These are phyloP conservation scores for Synergus laeviventris DNA, from an alignment of 2,888 invertebrate genomes.

Conservation along the genomic window DNA sequence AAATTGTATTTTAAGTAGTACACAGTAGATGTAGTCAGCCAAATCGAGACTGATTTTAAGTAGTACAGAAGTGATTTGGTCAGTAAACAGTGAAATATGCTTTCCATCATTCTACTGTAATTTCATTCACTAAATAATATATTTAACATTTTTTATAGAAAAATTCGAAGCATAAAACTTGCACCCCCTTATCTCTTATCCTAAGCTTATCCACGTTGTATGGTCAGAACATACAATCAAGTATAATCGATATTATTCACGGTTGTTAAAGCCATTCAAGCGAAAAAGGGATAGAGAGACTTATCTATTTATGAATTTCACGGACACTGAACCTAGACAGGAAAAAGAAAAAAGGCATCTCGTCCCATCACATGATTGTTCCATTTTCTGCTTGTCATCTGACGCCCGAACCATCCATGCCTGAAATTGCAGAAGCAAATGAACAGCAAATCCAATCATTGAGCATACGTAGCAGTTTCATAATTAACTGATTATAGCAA, in stretches of 20 bases:
- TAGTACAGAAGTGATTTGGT: neutral
- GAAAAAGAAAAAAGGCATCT: constrained; percentile 21
- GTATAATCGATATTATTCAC: constrained; percentile 28
- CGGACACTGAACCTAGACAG: constrained; percentile 37
- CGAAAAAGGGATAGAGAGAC: constrained; percentile 34
- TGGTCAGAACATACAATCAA: constrained; percentile 9
- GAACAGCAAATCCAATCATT: constrained; percentile 40
- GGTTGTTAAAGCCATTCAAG: constrained; percentile 33
- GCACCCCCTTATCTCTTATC: neutral
- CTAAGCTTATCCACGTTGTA: neutral
- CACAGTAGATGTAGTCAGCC: neutral
- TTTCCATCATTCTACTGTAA: neutral
- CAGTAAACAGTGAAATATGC: neutral
- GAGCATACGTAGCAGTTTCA: constrained; percentile 55
- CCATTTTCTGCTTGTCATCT: constrained; percentile 39
- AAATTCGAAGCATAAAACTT: neutral
- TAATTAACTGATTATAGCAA: constrained; percentile 61
- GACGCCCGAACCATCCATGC: constrained; percentile 29
- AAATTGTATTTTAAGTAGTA: neutral
- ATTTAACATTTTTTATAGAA: neutral
- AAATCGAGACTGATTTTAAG: neutral
- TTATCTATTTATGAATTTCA: constrained; percentile 40
- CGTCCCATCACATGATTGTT: constrained; percentile 37
- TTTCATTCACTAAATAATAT: neutral
- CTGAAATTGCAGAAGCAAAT: constrained; percentile 39